Percentiles rank a stretch among this genome's conserved stretches.
Evolutionary conservation across 2,113 vertebrate genomes (phyloP).

Genomic region (Sula dactylatra): DNA sequence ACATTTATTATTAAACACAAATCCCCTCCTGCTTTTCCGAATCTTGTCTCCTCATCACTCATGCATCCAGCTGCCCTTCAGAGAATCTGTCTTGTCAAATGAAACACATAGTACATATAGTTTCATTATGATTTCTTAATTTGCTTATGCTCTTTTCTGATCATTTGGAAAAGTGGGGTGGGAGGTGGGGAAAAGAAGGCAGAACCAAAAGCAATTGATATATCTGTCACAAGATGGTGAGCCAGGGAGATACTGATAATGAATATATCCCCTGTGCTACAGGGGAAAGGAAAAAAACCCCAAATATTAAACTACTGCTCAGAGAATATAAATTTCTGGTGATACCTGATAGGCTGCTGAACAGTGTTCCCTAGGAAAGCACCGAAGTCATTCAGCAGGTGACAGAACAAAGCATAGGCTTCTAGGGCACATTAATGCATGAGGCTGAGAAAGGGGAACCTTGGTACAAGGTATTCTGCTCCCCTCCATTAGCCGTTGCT

Average conservation of each 20-base stretch:
- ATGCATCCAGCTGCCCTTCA: conserved; percentile 7
- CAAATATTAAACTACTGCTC: background rate
- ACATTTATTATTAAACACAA: conserved; percentile 40
- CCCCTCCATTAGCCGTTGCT: background rate
- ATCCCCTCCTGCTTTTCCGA: conserved; percentile 14
- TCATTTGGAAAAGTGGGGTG: background rate
- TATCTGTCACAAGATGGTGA: background rate
- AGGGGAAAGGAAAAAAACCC: background rate
- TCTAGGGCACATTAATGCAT: background rate
- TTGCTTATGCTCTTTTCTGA: conserved; percentile 16
- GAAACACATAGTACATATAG: background rate
- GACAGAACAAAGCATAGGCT: background rate
- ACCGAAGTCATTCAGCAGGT: background rate
- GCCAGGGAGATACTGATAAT: background rate
- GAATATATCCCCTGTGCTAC: background rate
- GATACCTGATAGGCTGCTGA: background rate
- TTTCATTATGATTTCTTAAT: conserved; percentile 51
- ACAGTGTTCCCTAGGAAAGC: background rate
- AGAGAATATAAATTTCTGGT: background rate
- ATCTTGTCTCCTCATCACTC: conserved; percentile 31
- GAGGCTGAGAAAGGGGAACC: background rate
- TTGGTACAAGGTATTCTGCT: background rate
- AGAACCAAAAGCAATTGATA: background rate
- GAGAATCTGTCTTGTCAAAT: conserved; percentile 31
- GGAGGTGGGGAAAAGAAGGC: background rate